A percentile compares a stretch with the other conserved stretches of the same genome.
Conservation (phyloP, 2,888 invertebrate species). For the Platycnemis pennipes region DNA sequence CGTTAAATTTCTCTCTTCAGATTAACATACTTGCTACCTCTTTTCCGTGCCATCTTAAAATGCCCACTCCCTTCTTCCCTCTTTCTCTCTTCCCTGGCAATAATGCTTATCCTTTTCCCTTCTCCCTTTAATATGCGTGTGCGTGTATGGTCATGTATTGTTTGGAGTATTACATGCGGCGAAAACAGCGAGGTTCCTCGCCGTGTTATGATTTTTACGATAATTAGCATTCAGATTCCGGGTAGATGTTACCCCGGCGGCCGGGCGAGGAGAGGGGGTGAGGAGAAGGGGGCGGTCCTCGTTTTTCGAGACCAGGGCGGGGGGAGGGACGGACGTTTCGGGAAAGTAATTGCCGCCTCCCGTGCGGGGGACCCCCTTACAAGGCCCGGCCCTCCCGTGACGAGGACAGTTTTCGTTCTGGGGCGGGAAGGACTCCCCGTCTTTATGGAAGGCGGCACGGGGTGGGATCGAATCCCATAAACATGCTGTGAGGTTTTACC, state of each 20-base stretch:
- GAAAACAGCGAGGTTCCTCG: neutral
- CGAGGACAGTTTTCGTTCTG: neutral
- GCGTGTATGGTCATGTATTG: neutral
- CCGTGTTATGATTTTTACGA: constrained; percentile 28
- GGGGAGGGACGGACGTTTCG: neutral
- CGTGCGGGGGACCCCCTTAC: neutral
- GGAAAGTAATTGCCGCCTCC: constrained; percentile 29
- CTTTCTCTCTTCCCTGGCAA: no score
- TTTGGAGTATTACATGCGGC: neutral
- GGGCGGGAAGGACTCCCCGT: neutral
- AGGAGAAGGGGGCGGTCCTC: neutral
- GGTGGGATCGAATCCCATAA: neutral
- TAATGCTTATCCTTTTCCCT: no score
- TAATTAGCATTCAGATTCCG: neutral
- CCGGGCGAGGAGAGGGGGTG: neutral
- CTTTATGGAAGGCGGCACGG: neutral
- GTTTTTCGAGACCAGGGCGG: neutral
- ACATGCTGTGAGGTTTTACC: neutral
- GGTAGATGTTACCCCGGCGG: neutral
- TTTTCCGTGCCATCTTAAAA: no score
- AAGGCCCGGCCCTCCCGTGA: neutral
- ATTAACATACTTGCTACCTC: no score
- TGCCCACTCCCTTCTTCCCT: no score
- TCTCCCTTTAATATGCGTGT: no score
- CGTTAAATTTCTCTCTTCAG: no score